phyloP scores from a whole-genome alignment of 1,140 invertebrate genomes.

The Sogatella furcifera region DNA sequence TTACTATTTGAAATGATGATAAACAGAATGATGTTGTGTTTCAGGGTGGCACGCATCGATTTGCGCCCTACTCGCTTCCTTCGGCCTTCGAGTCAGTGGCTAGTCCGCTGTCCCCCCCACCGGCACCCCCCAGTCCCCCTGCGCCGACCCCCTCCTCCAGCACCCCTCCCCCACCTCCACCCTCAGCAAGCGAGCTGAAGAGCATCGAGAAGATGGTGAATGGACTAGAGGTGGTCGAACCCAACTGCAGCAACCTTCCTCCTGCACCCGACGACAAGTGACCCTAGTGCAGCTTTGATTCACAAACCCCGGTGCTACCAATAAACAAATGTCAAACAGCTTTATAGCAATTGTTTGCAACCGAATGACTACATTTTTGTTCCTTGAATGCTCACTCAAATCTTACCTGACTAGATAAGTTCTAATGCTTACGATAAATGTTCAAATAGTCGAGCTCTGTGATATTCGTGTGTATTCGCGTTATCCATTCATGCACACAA shows the following conservation, averaged over 20 bases:
- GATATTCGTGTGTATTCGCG: no score
- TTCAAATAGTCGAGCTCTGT: no score
- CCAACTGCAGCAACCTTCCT: background rate
- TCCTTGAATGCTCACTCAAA: no score
- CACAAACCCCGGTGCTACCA: background rate
- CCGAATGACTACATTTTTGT: no score
- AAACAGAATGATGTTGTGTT: background rate
- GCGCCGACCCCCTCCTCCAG: constrained; percentile 10
- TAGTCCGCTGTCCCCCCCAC: constrained; percentile 50
- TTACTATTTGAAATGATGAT: no score
- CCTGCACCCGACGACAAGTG: background rate
- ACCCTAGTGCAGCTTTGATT: background rate
- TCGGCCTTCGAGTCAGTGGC: constrained; percentile 30
- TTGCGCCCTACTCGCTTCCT: constrained; percentile 66
- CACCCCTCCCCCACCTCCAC: constrained; percentile 8
- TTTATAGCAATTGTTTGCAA: no score
- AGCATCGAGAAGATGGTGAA: constrained; percentile 96
- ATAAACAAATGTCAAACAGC: no score
- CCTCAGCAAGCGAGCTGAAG: constrained; percentile 59
- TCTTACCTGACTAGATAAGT: no score
- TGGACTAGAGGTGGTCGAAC: constrained; percentile 30
- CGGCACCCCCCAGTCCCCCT: constrained; percentile 68
- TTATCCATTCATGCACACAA: no score
- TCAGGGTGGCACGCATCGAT: constrained; percentile 49
- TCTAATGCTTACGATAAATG: no score